Evolutionary conservation across 2,797 vertebrate species (phyloP), one percentile per base, ranked within the genome.

Genomic region (Leuciscus waleckii): DNA sequence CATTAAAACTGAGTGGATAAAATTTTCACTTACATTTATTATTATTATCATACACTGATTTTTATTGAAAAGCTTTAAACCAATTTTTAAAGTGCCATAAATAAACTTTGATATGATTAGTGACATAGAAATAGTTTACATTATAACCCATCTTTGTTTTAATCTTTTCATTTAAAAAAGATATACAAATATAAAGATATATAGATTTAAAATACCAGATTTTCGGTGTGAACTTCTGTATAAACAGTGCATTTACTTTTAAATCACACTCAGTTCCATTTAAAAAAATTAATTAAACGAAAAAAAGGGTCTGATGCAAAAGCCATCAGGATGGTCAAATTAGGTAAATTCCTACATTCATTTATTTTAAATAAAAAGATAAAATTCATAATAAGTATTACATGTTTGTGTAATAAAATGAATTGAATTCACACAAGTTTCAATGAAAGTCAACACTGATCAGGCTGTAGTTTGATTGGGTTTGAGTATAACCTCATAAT

Each of bases 401-500:
- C 14, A 73, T 49, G 19, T 49, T 26, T n/a, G 3, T 65, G 29
- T 43, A 41, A 17, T 46, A 32, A 51, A 35, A 75, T 54, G 1
- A 8, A 73, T 13, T 23, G 19, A 32, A 11, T 11, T 49, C 8
- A 32, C 8, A 21, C 2, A 13, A 32, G 63, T 46, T 46, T 39
- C 6, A 16, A 61, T 26, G 7, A n/a, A 41, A n/a, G 54, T 49
- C n/a, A 61, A 32, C 41, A 10, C 26, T 65, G 37, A 26, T 43
- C 14, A 6, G n/a, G 26, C 78, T 32, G 39, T 6, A 19, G n/a
- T 21, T 75, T 13, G 46, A 14, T 35, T 7, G 9, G 2, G 10
- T 54, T 67, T 7, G 37, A 16, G 11, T 4, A 79, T 35, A 89
- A 98, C 98, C 97, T 99, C 98, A 0, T 99, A 99, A 99, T 99